Base-by-base conservation (phyloP, 2,113 vertebrate genomes). In the Melanerpes formicivorus region DNA sequence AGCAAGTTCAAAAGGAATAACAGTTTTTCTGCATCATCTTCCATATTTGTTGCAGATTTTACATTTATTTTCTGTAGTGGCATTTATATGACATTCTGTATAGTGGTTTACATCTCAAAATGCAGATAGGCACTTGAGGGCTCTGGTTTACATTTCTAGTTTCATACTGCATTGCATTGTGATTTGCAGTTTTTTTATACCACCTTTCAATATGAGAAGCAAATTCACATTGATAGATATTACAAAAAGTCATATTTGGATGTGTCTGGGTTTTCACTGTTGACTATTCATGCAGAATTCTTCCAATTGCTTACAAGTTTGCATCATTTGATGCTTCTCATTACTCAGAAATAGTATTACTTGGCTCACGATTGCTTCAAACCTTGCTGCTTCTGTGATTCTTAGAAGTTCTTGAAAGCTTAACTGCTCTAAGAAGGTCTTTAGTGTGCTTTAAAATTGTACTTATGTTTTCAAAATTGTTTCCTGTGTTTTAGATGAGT, bases 401-500 rank as follows among this genome's bases (percentile, higher is more conserved):
- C 89, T 94, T 93, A 80, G 50, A 52, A 88, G 58, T 59, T 93
- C 79, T 92, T 88, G 73, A 88, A 93, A 91, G 30, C 59, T 86
- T 72, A 92, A 75, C 80, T 91, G 65, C 58, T 88, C 34, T 83
- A 80, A 80, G 72, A 85, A 87, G 67, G 50, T 83, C 22, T 5
- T 90, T 72, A 72, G 34, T 59, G 40, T 80, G 40, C 59, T 86
- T 90, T 89, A 79, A 87, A 89, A 84, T 55, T 0, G 2, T 50
- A 59, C 54, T 91, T 95, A 66, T 44, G 63, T 66, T 91, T 88
- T 65, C 76, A 70, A 63, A 66, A 90, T 86, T 0, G 1, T 88
- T 95, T 96, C 69, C 76, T 78, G 70, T 80, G 62, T 80, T 92
- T 88, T 75, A 79, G 40, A 76, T 95, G 83, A 93, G 66, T 91